These are phyloP conservation scores for Amblyopsis rosae DNA, from an alignment of 2,113 vertebrate species.

Conservation along the genomic window DNA sequence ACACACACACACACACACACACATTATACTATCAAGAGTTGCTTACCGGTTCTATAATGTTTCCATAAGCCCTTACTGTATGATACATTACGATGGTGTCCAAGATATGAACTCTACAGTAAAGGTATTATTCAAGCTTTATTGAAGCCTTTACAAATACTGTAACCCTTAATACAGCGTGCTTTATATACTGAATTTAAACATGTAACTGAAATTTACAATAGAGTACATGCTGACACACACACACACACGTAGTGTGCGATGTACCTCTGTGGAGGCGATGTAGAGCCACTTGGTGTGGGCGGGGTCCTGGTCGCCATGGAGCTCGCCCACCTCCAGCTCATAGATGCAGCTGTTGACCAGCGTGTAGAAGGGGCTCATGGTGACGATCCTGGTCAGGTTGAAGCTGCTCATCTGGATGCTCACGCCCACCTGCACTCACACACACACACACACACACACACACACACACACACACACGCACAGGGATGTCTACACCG, in stretches of 20 bases:
- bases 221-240: not conserved
- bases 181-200: not conserved
- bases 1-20: not conserved
- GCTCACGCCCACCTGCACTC: conserved; percentile 87
- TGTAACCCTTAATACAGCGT: too few relatives aligned
- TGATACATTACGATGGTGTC: too few relatives aligned
- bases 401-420: conserved; percentile 98
- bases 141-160: too few relatives aligned
- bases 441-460: conserved; percentile 10
- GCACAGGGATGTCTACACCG: conserved; percentile 4
- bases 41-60: too few relatives aligned
- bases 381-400: conserved; percentile 88
- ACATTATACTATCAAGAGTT: too few relatives aligned
- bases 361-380: conserved; percentile 93
- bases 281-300: conserved; percentile 88
- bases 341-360: conserved; percentile 90
- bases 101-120: too few relatives aligned
- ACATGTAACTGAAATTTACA: not conserved
- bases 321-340: conserved; percentile 91
- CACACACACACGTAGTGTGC: not conserved
- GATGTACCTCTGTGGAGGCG: conserved; percentile 82
- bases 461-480: not conserved
- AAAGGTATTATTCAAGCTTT: too few relatives aligned
- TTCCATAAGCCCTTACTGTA: too few relatives aligned
- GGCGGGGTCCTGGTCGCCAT: conserved; percentile 57